Conservation (phyloP, 23 tunicate genomes). For the Ciona savignyi region DNA sequence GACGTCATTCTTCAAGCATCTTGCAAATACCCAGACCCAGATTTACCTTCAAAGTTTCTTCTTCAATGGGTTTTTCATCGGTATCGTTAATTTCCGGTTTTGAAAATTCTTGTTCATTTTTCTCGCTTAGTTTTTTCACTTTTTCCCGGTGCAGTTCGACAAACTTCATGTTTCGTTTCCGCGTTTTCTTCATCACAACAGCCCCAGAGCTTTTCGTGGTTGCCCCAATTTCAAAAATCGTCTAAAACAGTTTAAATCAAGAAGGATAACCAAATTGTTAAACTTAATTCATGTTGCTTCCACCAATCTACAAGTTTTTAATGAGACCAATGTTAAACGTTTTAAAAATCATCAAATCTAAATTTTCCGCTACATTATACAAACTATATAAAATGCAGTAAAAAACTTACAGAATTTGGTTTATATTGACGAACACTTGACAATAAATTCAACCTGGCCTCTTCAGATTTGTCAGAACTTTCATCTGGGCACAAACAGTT, state of each 20-base stretch:
- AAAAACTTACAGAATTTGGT: conserved; percentile 57
- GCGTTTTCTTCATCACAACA: conserved; percentile 36
- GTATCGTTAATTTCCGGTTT: too few species aligned
- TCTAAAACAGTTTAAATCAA: conserved; percentile 25
- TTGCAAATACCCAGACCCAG: too few species aligned
- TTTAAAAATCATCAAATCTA: too few species aligned
- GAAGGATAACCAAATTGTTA: neutral
- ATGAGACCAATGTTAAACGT: too few species aligned
- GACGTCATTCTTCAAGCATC: too few species aligned
- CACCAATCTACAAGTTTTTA: too few species aligned
- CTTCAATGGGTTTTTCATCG: too few species aligned
- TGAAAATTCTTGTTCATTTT: neutral
- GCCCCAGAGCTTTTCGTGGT: conserved; percentile 54
- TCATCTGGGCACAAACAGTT: conserved; percentile 38
- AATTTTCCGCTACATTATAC: neutral
- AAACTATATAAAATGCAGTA: neutral
- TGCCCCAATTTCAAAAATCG: conserved; percentile 89
- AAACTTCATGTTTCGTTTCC: conserved; percentile 54
- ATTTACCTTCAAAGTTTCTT: too few species aligned
- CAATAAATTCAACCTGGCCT: conserved; percentile 29
- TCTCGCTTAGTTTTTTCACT: neutral
- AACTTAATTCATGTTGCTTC: too few species aligned
- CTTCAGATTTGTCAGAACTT: conserved; percentile 38
- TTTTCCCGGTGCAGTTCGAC: conserved; percentile 58
- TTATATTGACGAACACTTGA: conserved; percentile 48